A percentile compares a stretch with the other conserved stretches of the same genome.
Evolutionary conservation across 2,113 vertebrate species (phyloP).

Genomic region (Cyanoramphus novaezelandiae): DNA sequence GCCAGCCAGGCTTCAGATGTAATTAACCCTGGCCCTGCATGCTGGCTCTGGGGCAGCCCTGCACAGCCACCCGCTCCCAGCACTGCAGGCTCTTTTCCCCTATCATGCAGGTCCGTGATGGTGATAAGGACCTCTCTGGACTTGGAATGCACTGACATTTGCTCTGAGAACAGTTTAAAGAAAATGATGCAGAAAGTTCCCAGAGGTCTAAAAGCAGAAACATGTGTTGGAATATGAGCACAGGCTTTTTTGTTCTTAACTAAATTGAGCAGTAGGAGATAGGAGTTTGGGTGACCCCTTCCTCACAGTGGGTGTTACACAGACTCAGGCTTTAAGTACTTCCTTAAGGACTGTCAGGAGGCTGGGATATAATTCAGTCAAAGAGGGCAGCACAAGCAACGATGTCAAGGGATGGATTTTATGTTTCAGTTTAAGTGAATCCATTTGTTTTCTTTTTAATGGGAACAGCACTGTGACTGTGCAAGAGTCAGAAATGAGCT

Average conservation of each 20-base stretch:
- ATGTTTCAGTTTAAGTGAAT: slow-evolving; percentile 53
- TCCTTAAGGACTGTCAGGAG: slow-evolving; percentile 48
- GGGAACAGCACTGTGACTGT: slow-evolving; percentile 38
- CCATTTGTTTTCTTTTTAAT: slow-evolving; percentile 53
- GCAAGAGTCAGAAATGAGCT: slow-evolving; percentile 40
- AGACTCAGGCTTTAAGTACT: slow-evolving; percentile 29
- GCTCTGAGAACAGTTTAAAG: background rate
- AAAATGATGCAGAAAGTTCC: background rate
- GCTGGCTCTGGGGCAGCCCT: background rate
- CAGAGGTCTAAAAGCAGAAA: slow-evolving; percentile 59
- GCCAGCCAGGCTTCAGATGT: background rate
- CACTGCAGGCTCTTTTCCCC: background rate
- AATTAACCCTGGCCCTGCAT: background rate
- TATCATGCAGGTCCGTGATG: background rate
- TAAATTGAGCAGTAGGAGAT: slow-evolving; percentile 14
- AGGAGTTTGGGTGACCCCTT: slow-evolving; percentile 21
- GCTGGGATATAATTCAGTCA: background rate
- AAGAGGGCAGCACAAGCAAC: slow-evolving; percentile 28
- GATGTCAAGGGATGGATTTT: slow-evolving; percentile 41
- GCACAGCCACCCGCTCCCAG: background rate
- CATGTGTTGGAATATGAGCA: slow-evolving; percentile 46
- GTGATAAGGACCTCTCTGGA: background rate
- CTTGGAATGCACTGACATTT: background rate
- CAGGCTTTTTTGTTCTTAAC: background rate
- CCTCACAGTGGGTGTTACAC: slow-evolving; percentile 1